Percentiles rank a stretch among this genome's conserved stretches.
phyloP scores from a whole-genome alignment of 2,797 vertebrate genomes.

The Catharus ustulatus region DNA sequence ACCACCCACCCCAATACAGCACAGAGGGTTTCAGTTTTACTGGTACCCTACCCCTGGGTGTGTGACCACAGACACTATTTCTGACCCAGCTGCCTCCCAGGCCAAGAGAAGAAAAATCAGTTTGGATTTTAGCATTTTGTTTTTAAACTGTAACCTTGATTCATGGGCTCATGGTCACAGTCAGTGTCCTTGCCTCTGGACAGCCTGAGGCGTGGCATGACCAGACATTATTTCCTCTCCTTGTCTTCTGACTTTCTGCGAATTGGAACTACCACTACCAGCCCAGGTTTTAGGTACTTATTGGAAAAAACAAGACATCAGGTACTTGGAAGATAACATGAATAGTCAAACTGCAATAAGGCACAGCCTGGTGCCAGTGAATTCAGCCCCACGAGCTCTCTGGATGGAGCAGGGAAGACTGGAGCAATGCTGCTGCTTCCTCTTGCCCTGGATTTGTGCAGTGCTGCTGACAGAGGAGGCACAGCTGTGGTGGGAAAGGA shows the following conservation, averaged over 20 bases:
- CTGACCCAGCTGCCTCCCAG: background rate
- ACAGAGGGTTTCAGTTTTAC: background rate
- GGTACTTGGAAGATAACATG: background rate
- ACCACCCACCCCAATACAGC: background rate
- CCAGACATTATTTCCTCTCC: background rate
- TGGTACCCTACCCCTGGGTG: fast-evolving
- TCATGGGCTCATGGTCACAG: background rate
- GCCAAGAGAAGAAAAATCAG: background rate
- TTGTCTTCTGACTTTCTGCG: background rate
- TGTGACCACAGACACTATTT: background rate
- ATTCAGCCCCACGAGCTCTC: background rate
- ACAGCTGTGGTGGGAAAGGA: fast-evolving
- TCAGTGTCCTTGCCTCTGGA: background rate
- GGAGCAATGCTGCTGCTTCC: background rate
- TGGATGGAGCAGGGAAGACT: background rate
- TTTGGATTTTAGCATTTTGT: background rate
- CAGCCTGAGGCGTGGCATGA: background rate
- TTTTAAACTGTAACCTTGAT: background rate
- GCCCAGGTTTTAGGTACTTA: background rate
- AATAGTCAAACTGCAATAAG: fast-evolving
- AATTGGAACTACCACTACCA: background rate
- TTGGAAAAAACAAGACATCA: background rate
- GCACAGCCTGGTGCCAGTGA: background rate
- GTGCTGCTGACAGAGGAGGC: fast-evolving
- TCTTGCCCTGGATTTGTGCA: background rate